Evolutionary conservation across 1,140 invertebrate species (phyloP).

Genomic region (Pentalonia nigronervosa): DNA sequence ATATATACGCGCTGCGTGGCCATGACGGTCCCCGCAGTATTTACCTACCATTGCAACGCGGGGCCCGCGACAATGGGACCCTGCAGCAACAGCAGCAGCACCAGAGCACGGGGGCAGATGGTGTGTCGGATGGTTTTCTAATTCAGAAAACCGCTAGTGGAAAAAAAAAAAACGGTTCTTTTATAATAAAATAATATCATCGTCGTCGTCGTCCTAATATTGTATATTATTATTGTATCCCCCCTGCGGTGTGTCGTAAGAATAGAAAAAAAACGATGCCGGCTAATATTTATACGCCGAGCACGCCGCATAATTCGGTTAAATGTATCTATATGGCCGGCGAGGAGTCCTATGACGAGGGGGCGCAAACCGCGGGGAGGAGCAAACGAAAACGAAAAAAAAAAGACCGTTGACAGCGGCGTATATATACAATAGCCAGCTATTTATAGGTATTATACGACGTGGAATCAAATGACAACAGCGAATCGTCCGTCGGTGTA

Average conservation of each 20-base stretch:
- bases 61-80: slow-evolving; percentile 12
- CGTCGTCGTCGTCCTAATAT: neutral
- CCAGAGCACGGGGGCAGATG: slow-evolving; percentile 22
- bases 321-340: slow-evolving; percentile 33
- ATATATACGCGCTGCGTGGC: neutral
- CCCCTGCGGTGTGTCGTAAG: neutral
- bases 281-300: slow-evolving; percentile 1
- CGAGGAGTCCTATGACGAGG: neutral
- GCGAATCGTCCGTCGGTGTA: neutral
- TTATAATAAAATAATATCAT: slow-evolving; percentile 27
- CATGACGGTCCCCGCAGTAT: slow-evolving; percentile 38
- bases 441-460: neutral
- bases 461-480: slow-evolving; percentile 45
- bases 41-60: slow-evolving; percentile 35
- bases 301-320: slow-evolving; percentile 46
- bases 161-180: slow-evolving; percentile 54
- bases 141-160: slow-evolving; percentile 44
- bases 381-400: slow-evolving; percentile 1
- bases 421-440: neutral
- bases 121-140: slow-evolving; percentile 41
- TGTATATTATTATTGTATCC: neutral
- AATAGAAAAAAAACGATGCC: slow-evolving; percentile 12
- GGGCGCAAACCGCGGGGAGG: slow-evolving; percentile 43
- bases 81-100: neutral
- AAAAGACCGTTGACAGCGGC: slow-evolving; percentile 27